Conservation (phyloP, 2,797 vertebrate genomes). For the Schizopygopsis pylzovi region DNA sequence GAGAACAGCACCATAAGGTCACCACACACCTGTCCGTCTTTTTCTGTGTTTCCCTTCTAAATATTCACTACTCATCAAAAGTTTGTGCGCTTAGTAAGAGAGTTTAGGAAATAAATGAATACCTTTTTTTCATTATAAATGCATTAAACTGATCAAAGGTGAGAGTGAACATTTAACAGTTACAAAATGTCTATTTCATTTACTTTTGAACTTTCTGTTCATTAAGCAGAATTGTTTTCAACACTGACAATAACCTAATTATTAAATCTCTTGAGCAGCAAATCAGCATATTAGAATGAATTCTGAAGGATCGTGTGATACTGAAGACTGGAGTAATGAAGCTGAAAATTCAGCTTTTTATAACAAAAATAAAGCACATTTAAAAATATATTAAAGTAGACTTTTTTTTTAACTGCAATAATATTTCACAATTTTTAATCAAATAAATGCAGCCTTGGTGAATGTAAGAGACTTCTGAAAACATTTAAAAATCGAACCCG, state of each 20-base stretch:
- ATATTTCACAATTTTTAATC: not conserved
- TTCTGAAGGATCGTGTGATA: not conserved
- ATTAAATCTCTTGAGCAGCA: not conserved
- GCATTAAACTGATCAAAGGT: not conserved
- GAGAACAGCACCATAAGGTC: conserved; percentile 15
- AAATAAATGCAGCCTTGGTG: not conserved
- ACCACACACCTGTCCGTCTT: conserved; percentile 2
- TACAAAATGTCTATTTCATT: too few relatives aligned
- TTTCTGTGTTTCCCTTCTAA: not conserved
- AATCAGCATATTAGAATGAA: not conserved
- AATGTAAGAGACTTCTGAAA: not conserved
- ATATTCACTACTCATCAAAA: not conserved
- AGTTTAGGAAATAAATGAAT: not conserved
- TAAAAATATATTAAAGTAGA: not conserved
- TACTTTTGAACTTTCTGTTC: not conserved
- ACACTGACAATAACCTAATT: not conserved
- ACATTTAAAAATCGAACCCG: too few relatives aligned
- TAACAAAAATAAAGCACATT: not conserved
- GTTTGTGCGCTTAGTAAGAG: not conserved
- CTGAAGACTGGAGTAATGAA: not conserved
- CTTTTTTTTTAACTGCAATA: not conserved
- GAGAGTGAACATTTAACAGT: not conserved
- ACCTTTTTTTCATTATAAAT: not conserved
- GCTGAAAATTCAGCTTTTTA: not conserved
- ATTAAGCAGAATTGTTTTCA: not conserved